A percentile compares a stretch with the other conserved stretches of the same genome.
Evolutionary conservation across 1,140 invertebrate species (phyloP).

Genomic region (Aricia agestis): DNA sequence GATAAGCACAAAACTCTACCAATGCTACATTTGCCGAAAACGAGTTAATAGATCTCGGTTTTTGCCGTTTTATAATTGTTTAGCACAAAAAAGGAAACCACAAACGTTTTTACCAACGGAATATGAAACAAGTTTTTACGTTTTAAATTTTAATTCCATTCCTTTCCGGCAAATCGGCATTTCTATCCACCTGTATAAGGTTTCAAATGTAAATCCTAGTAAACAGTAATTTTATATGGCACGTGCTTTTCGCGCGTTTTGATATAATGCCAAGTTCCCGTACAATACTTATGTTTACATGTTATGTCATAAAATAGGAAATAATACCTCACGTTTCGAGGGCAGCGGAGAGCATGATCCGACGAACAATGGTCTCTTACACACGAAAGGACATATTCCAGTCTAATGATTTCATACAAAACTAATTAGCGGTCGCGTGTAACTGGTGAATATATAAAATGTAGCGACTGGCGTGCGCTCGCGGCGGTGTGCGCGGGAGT

Average conservation of each 20-base stretch:
- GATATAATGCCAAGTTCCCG: conserved; percentile 39
- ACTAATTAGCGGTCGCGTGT: conserved; percentile 1
- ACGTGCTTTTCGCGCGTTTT: conserved; percentile 38
- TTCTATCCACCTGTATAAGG: background rate
- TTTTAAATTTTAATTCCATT: background rate
- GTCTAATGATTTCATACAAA: background rate
- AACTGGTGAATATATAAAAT: conserved; percentile 16
- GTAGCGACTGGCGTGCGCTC: conserved; percentile 18
- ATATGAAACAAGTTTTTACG: background rate
- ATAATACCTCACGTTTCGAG: conserved; percentile 25
- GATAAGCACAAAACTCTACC: background rate
- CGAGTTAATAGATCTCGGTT: background rate
- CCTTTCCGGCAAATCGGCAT: background rate
- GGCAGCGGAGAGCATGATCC: conserved; percentile 5
- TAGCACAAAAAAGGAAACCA: background rate
- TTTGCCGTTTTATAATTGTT: background rate
- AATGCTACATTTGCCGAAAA: background rate
- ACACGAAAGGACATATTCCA: conserved; percentile 14
- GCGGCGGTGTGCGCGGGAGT: conserved; percentile 38
- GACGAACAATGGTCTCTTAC: conserved; percentile 15
- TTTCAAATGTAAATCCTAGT: background rate
- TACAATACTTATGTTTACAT: conserved; percentile 32
- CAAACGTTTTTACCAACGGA: background rate
- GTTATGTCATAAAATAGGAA: conserved; percentile 38
- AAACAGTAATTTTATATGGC: conserved; percentile 32